Conservation (phyloP, 2,888 invertebrate species). For the Romanomermis culicivorax region DNA sequence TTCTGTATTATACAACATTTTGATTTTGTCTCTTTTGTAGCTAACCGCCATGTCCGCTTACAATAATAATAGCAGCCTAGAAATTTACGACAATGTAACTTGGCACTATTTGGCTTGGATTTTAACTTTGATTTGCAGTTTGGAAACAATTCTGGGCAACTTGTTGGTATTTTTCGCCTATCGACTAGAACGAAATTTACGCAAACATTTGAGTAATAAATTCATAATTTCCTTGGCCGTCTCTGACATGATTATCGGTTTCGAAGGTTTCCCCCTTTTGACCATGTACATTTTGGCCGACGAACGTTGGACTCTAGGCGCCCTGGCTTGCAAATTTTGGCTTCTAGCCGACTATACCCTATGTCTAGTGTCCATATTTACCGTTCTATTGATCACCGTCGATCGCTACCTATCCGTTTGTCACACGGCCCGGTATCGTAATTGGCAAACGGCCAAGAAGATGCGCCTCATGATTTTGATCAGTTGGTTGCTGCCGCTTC, state of each 20-base stretch:
- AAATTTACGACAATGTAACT: too few species aligned
- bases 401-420: slow-evolving; percentile 24
- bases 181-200: slow-evolving; percentile 22
- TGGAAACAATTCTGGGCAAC: slow-evolving; percentile 27
- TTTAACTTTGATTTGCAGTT: not conserved
- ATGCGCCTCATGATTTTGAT: slow-evolving; percentile 36
- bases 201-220: slow-evolving; percentile 27
- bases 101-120: too few species aligned
- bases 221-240: slow-evolving; percentile 27
- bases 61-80: too few species aligned
- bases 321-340: slow-evolving; percentile 19
- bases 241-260: slow-evolving; percentile 26
- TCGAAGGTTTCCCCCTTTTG: slow-evolving; percentile 27
- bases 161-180: slow-evolving; percentile 26
- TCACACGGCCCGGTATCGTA: slow-evolving; percentile 26
- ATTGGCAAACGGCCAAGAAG: slow-evolving; percentile 47
- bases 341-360: slow-evolving; percentile 27
- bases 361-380: slow-evolving; percentile 27
- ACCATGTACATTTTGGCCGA: slow-evolving; percentile 26
- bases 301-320: slow-evolving; percentile 10
- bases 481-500: slow-evolving; percentile 24
- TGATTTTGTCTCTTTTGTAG: too few species aligned
- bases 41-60: too few species aligned
- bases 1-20: too few species aligned
- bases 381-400: slow-evolving; percentile 25